phyloP scores from a whole-genome alignment of 2,888 invertebrate genomes.

The Oscheius sp. region DNA sequence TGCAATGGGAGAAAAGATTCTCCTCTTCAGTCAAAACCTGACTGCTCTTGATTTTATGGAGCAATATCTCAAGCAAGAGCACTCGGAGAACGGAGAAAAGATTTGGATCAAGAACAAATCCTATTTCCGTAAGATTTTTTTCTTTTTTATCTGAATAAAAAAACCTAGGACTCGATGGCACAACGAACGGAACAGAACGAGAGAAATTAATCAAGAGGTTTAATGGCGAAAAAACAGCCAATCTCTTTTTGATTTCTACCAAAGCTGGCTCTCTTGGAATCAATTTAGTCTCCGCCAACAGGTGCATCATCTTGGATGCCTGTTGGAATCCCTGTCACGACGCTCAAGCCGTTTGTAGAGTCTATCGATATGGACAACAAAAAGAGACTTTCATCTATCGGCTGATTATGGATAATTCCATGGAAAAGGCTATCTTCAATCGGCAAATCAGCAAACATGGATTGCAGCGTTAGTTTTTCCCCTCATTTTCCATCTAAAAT shows the following conservation, averaged over 20 bases:
- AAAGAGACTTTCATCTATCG: slow-evolving; percentile 95
- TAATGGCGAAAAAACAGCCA: slow-evolving; percentile 85
- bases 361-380: slow-evolving; percentile 84
- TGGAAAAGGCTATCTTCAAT: slow-evolving; percentile 97
- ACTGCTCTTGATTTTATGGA: slow-evolving; percentile 94
- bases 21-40: slow-evolving; percentile 91
- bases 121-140: slow-evolving; percentile 82
- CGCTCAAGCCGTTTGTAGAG: slow-evolving; percentile 86
- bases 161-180: slow-evolving; percentile 85
- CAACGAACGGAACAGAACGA: slow-evolving; percentile 89
- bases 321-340: slow-evolving; percentile 98
- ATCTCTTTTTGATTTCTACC: slow-evolving; percentile 93
- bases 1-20: slow-evolving; percentile 84
- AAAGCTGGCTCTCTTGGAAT: slow-evolving; percentile 78
- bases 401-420: slow-evolving; percentile 92
- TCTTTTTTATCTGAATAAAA: not conserved
- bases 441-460: slow-evolving; percentile 97
- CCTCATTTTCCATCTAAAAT: no score
- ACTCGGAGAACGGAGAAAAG: slow-evolving; percentile 73
- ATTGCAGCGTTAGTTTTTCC: slow-evolving; percentile 78
- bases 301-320: slow-evolving; percentile 96
- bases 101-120: slow-evolving; percentile 87
- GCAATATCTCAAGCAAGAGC: slow-evolving; percentile 78
- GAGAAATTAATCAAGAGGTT: slow-evolving; percentile 96
- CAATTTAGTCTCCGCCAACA: slow-evolving; percentile 89